A percentile compares a stretch with the other conserved stretches of the same genome.
Conservation (phyloP, 2,113 vertebrate genomes). For the Psittacula cyanocephala region DNA sequence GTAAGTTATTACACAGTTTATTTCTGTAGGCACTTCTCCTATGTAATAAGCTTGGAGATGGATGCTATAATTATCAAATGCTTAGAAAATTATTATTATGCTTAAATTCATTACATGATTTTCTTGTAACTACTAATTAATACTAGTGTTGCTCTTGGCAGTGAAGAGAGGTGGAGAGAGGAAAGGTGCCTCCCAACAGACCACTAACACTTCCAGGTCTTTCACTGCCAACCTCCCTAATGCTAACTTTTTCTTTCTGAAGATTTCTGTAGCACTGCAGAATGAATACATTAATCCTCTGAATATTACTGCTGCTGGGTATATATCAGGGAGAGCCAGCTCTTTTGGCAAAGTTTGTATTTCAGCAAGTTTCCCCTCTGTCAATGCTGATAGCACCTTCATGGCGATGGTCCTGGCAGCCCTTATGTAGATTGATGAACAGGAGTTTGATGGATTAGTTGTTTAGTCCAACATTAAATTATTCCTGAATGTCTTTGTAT, state of each 20-base stretch:
- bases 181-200: neutral
- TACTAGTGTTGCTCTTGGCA: neutral
- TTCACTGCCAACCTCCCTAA: neutral
- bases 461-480: neutral
- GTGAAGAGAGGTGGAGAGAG: neutral
- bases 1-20: neutral
- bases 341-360: neutral
- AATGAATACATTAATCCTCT: neutral
- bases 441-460: neutral
- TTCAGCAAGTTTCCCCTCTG: neutral
- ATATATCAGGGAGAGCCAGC: neutral
- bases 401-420: neutral
- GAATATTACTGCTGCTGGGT: neutral
- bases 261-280: neutral
- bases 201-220: neutral
- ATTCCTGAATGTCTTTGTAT: neutral
- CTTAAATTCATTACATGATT: neutral
- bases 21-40: neutral
- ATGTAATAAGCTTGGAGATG: neutral
- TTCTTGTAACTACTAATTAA: neutral
- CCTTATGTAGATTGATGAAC: neutral
- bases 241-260: neutral
- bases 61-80: neutral
- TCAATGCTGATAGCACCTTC: neutral
- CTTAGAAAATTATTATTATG: neutral